phyloP scores from a whole-genome alignment of 2,113 vertebrate species.

The Entelurus aequoreus region DNA sequence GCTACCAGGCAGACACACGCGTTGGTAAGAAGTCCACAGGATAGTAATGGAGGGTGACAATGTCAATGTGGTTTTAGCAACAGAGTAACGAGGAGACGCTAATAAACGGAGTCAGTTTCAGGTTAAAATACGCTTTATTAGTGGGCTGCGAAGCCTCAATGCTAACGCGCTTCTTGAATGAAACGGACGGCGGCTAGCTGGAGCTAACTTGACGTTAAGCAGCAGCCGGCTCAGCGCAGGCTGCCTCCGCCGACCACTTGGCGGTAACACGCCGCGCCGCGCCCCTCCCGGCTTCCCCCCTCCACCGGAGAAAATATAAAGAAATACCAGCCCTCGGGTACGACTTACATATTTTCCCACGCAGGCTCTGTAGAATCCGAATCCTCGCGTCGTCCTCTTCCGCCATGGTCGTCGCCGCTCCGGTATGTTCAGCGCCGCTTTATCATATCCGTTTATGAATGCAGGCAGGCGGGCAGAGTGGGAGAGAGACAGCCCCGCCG shows the following conservation, averaged over 20 bases:
- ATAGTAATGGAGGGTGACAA: slow-evolving; percentile 9
- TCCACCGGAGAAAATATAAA: slow-evolving; percentile 1
- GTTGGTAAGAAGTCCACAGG: not conserved
- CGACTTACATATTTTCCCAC: slow-evolving; percentile 86
- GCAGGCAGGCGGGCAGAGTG: slow-evolving; percentile 53
- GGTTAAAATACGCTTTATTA: not conserved
- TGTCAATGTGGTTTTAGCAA: slow-evolving; percentile 26
- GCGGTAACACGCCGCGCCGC: slow-evolving; percentile 67
- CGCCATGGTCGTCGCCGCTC: slow-evolving; percentile 72
- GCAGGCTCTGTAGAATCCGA: slow-evolving; percentile 80
- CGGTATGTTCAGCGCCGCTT: slow-evolving; percentile 66
- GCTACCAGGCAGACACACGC: not conserved
- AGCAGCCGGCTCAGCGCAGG: slow-evolving; percentile 33
- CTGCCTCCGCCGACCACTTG: slow-evolving; percentile 35
- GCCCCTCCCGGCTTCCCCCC: slow-evolving; percentile 52
- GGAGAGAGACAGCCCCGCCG: slow-evolving; percentile 62
- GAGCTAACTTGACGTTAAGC: slow-evolving; percentile 44
- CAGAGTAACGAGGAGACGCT: not conserved
- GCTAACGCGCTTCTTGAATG: slow-evolving; percentile 32
- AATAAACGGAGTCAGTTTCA: not conserved
- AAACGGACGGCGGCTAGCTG: slow-evolving; percentile 43
- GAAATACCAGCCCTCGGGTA: not conserved
- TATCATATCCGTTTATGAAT: slow-evolving; percentile 76
- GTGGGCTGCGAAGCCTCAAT: not conserved
- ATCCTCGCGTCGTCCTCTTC: slow-evolving; percentile 75